These are phyloP conservation scores for Sorex araneus DNA, from an alignment of 2,113 vertebrate species.

Conservation along the genomic window DNA sequence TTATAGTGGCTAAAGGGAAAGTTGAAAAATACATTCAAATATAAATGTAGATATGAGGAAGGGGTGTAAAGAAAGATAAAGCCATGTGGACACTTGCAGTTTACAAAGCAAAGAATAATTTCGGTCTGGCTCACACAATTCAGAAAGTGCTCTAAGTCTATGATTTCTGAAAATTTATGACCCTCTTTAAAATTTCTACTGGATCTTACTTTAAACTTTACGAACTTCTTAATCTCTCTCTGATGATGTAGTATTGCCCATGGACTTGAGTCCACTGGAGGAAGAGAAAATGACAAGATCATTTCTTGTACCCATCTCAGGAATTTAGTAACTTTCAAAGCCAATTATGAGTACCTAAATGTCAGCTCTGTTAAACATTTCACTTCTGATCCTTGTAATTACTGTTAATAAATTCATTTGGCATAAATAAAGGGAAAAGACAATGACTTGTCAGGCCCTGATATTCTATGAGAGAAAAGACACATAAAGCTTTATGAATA, in stretches of 20 bases:
- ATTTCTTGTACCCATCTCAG: conserved; percentile 44
- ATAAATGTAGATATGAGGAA: background rate
- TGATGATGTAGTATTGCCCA: background rate
- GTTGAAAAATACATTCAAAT: background rate
- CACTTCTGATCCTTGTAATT: conserved; percentile 48
- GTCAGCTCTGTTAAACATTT: conserved; percentile 64
- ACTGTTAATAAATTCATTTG: conserved; percentile 61
- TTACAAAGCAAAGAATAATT: background rate
- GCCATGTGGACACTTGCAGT: background rate
- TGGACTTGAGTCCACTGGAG: background rate
- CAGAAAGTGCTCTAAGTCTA: background rate
- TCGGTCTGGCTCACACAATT: background rate
- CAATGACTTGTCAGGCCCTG: conserved; percentile 33
- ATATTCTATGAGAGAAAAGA: conserved; percentile 27
- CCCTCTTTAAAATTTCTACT: conserved; percentile 23
- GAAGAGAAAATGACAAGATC: conserved; percentile 30
- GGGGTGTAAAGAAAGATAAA: background rate
- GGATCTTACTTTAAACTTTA: conserved; percentile 29
- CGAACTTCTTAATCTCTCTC: conserved; percentile 27
- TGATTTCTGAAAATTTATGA: conserved; percentile 33
- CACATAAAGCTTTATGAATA: conserved; percentile 38
- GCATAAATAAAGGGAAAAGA: conserved; percentile 36
- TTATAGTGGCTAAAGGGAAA: conserved; percentile 29
- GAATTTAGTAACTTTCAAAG: conserved; percentile 49
- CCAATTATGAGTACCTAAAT: conserved; percentile 63